A percentile compares a stretch with the other conserved stretches of the same genome.
phyloP scores from a whole-genome alignment of 2,888 invertebrate genomes.

The Geophilus truncorum region DNA sequence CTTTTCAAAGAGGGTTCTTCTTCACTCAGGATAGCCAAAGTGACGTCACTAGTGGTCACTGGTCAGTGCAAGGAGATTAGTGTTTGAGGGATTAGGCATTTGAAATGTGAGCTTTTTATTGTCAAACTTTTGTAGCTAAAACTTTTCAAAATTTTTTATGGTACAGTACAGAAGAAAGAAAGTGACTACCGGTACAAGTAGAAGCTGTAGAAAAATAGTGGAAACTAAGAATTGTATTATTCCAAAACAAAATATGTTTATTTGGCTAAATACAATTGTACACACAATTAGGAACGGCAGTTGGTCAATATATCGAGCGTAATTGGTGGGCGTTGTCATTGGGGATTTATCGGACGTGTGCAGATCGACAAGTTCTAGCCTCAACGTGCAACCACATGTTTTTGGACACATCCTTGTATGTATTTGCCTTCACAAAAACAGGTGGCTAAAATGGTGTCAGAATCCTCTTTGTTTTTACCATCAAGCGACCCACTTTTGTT shows the following conservation, averaged over 20 bases:
- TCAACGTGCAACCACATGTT: background rate
- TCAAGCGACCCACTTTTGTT: background rate
- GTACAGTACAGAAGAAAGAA: background rate
- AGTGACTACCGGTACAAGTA: too few relatives aligned
- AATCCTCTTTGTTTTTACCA: background rate
- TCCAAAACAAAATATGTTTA: background rate
- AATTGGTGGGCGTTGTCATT: constrained; percentile 8
- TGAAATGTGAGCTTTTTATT: constrained; percentile 12
- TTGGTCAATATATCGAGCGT: background rate
- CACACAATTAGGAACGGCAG: background rate
- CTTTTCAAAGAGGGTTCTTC: background rate
- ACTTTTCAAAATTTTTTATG: background rate
- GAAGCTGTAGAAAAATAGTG: background rate
- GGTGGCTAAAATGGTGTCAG: background rate
- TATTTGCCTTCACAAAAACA: background rate
- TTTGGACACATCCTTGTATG: background rate
- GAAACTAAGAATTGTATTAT: too few relatives aligned
- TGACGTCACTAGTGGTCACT: constrained; percentile 23
- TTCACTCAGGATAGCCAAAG: background rate
- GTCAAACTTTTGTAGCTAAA: background rate
- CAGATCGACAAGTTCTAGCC: background rate
- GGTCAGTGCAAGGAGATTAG: constrained; percentile 17
- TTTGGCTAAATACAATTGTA: background rate
- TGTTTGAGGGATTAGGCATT: background rate
- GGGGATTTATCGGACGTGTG: background rate